Evolutionary conservation across 2,888 invertebrate species (phyloP).

Genomic region (Yponomeuta evonymella): DNA sequence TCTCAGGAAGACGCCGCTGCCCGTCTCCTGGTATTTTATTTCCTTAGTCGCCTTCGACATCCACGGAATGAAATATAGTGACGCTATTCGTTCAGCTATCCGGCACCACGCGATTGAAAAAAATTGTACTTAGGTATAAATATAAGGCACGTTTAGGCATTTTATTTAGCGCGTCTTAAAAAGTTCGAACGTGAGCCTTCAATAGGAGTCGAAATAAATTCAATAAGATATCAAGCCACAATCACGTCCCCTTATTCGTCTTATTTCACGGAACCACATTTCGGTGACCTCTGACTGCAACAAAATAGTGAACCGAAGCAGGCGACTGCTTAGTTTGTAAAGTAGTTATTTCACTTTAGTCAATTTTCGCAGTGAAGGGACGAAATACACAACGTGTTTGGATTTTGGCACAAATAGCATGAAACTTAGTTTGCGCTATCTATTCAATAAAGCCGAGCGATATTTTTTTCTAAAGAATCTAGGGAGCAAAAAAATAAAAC

Average conservation of each 20-base stretch:
- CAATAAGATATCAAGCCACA: constrained; percentile 8
- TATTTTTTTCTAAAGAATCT: neutral
- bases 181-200: neutral
- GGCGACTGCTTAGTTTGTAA: neutral
- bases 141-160: too few relatives aligned
- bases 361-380: neutral
- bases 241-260: constrained; percentile 5
- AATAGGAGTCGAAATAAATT: neutral
- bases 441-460: neutral
- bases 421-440: neutral
- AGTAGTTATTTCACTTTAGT: neutral
- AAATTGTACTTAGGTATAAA: too few relatives aligned
- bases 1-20: too few relatives aligned
- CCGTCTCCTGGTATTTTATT: too few relatives aligned
- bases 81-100: too few relatives aligned
- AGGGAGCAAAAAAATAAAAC: neutral
- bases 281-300: neutral
- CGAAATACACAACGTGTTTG: neutral
- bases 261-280: neutral
- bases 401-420: neutral
- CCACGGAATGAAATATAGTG: too few relatives aligned
- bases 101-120: too few relatives aligned
- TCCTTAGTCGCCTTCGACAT: too few relatives aligned
- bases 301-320: neutral
- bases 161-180: neutral